These are phyloP conservation scores for Caenorhabditis uteleia DNA, from an alignment of 2,888 invertebrate genomes.

Conservation along the genomic window DNA sequence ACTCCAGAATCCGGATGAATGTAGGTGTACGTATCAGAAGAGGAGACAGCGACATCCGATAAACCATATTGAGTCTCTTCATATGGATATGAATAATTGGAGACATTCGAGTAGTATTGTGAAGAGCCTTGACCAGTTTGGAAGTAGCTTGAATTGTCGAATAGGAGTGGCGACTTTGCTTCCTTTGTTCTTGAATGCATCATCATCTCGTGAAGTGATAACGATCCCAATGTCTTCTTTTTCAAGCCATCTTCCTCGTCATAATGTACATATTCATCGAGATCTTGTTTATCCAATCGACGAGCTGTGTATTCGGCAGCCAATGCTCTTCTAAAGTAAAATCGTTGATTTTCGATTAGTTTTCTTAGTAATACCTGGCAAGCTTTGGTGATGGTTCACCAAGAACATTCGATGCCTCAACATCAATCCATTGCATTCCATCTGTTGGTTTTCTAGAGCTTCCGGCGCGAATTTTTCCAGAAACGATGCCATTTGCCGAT, in stretches of 20 bases:
- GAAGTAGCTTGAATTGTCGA: neutral
- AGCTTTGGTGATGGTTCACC: too few relatives aligned
- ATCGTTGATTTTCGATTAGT: too few relatives aligned
- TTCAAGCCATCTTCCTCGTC: neutral
- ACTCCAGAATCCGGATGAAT: constrained; percentile 21
- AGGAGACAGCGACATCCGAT: too few relatives aligned
- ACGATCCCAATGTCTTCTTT: neutral
- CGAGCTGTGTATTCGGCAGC: neutral
- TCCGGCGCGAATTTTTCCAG: too few relatives aligned
- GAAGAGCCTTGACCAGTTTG: neutral
- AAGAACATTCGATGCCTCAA: too few relatives aligned
- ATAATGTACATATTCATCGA: neutral
- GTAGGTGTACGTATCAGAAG: too few relatives aligned
- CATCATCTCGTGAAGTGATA: constrained; percentile 1
- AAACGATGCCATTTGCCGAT: too few relatives aligned
- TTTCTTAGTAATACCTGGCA: too few relatives aligned
- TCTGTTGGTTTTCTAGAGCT: too few relatives aligned
- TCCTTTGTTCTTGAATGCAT: too few relatives aligned
- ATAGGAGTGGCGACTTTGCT: neutral
- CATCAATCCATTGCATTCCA: neutral
- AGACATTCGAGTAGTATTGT: neutral
- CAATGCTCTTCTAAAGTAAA: neutral
- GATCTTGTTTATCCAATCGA: neutral
- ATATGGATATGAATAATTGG: constrained; percentile 1
- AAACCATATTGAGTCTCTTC: neutral